Evolutionary conservation across 2,797 vertebrate species (phyloP).

Genomic region (Poliocrania exsul): DNA sequence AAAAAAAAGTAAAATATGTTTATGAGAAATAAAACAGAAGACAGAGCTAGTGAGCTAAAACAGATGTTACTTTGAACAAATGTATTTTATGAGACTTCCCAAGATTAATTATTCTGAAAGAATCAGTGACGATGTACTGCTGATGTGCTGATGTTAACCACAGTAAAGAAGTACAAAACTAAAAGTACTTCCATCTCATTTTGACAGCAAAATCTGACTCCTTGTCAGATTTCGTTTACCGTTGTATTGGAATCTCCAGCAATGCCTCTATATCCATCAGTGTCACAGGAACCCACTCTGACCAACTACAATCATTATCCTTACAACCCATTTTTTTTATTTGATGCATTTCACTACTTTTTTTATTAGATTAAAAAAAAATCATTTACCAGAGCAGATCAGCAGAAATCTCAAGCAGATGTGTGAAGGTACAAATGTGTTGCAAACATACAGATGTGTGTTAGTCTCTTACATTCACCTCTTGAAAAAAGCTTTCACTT

Average conservation of each 20-base stretch:
- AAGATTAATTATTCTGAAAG: slow-evolving; percentile 64
- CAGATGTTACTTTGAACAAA: slow-evolving; percentile 56
- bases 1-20: not conserved
- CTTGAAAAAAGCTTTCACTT: not conserved
- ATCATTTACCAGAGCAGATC: not conserved
- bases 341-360: not conserved
- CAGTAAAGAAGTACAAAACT: slow-evolving; percentile 2
- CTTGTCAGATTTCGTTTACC: slow-evolving; percentile 36
- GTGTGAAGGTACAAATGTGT: not conserved
- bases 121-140: not conserved
- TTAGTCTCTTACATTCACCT: not conserved
- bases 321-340: not conserved
- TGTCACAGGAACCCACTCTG: not conserved
- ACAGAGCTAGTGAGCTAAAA: not conserved
- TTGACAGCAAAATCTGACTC: slow-evolving; percentile 43
- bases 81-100: slow-evolving; percentile 36
- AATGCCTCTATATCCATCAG: not conserved
- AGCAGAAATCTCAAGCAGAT: not conserved
- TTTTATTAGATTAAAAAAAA: not conserved
- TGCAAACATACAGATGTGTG: not conserved
- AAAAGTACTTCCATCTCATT: slow-evolving; percentile 4
- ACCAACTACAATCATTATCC: not conserved
- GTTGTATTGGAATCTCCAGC: not conserved
- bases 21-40: slow-evolving; percentile 2
- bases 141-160: slow-evolving; percentile 6